Conservation (phyloP, 2,113 vertebrate species). For the Syngnathus scovelli region DNA sequence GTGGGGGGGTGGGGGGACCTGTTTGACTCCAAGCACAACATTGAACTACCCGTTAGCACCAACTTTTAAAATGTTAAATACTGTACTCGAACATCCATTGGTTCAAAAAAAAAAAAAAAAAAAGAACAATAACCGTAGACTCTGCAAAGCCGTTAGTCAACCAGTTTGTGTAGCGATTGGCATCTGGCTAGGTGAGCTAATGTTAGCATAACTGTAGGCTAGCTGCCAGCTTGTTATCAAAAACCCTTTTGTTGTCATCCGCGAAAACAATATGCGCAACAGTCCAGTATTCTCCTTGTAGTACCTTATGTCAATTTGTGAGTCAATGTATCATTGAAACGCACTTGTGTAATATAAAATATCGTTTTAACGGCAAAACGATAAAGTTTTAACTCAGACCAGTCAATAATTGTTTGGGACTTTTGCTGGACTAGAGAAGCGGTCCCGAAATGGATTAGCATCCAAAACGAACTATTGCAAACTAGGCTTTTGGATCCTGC, state of each 20-base stretch:
- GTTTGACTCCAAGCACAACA: constrained; percentile 39
- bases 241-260: constrained; percentile 71
- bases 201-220: constrained; percentile 47
- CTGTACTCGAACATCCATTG: background rate
- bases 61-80: constrained; percentile 1
- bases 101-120: background rate
- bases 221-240: constrained; percentile 64
- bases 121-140: background rate
- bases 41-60: constrained; percentile 19
- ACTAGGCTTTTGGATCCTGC: constrained; percentile 36
- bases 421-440: constrained; percentile 23
- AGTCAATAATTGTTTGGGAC: background rate
- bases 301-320: constrained; percentile 13
- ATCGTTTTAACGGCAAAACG: too few relatives aligned
- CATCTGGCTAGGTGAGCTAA: constrained; percentile 33
- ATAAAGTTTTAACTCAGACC: background rate
- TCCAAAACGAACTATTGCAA: constrained; percentile 51
- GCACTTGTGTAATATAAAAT: background rate
- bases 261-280: constrained; percentile 49
- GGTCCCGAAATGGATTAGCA: constrained; percentile 46
- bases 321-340: background rate
- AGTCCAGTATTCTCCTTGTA: constrained; percentile 38
- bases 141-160: background rate
- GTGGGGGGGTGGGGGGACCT: constrained; percentile 18
- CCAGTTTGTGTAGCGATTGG: background rate